Percentiles rank a stretch among this genome's conserved stretches.
Conservation (phyloP, 2,888 invertebrate genomes). For the Drosophila buzzatii region DNA sequence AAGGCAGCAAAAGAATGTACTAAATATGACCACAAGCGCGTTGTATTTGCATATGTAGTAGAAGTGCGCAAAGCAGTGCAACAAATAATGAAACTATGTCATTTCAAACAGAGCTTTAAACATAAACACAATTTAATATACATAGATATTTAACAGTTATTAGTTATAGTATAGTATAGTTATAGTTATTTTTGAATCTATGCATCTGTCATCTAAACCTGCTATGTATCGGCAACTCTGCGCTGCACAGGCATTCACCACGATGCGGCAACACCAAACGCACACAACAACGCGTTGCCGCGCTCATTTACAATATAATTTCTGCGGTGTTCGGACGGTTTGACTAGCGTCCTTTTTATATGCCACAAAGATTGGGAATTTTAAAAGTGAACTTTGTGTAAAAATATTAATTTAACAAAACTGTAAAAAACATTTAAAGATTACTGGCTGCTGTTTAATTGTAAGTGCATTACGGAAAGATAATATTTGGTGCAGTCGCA, state of each 20-base stretch:
- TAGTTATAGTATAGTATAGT: no score
- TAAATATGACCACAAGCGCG: conserved; percentile 33
- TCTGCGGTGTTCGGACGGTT: conserved; percentile 43
- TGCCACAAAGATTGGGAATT: conserved; percentile 13
- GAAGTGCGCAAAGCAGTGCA: conserved; percentile 11
- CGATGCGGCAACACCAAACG: conserved; percentile 10
- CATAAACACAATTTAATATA: not conserved
- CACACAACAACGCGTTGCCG: conserved; percentile 35
- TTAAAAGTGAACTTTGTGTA: not conserved
- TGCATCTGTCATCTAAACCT: not conserved
- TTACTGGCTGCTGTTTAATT: conserved; percentile 17
- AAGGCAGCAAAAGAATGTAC: conserved; percentile 39
- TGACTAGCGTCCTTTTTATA: conserved; percentile 57
- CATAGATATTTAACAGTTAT: not conserved
- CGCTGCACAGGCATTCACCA: conserved; percentile 27
- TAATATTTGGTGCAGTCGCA: conserved; percentile 31
- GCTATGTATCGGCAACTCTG: conserved; percentile 11
- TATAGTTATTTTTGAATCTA: not conserved
- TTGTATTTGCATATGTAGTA: conserved; percentile 7
- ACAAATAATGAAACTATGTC: not conserved
- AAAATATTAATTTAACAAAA: not conserved
- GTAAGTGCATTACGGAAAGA: conserved; percentile 43
- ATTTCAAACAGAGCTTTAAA: not conserved
- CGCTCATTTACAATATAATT: conserved; percentile 64
- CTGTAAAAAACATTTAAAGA: not conserved